These are phyloP conservation scores for Sternotherus odoratus DNA, from an alignment of 2,797 vertebrate species.

Conservation along the genomic window DNA sequence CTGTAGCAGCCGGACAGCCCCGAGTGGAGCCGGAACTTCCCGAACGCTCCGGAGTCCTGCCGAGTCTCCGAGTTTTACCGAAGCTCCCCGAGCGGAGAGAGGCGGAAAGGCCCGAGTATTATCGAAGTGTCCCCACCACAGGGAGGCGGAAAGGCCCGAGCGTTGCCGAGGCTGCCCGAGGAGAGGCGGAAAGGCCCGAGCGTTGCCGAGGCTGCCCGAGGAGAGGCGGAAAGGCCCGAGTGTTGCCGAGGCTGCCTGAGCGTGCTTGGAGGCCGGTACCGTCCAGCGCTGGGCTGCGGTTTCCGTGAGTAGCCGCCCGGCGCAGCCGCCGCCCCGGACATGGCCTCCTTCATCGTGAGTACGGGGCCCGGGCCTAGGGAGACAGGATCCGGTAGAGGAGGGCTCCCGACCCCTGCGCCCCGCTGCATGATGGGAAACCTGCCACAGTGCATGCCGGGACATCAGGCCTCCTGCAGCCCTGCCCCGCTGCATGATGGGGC, in stretches of 20 bases:
- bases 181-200: too few species aligned
- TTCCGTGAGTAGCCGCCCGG: not conserved
- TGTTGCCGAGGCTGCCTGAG: too few species aligned
- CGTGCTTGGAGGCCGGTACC: not conserved
- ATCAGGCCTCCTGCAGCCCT: not conserved
- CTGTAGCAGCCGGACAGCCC: not conserved
- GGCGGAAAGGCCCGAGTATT: too few species aligned
- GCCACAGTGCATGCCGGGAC: not conserved
- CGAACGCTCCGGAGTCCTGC: not conserved
- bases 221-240: too few species aligned
- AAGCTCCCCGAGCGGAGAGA: too few species aligned
- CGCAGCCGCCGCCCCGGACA: not conserved
- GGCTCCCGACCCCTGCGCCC: not conserved
- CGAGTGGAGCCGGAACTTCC: not conserved
- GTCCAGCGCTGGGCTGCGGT: not conserved
- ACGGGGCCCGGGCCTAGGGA: not conserved
- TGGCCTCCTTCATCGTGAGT: not conserved
- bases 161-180: not conserved
- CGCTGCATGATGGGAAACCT: not conserved
- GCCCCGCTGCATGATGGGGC: not conserved
- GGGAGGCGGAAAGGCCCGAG: too few species aligned
- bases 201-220: too few species aligned
- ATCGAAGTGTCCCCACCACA: accelerated
- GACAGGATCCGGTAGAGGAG: not conserved
- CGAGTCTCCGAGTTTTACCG: too few species aligned